Evolutionary conservation across 2,888 invertebrate genomes (phyloP), one percentile per base, ranked within the genome.

Genomic region (Sinohyriopsis cumingii): DNA sequence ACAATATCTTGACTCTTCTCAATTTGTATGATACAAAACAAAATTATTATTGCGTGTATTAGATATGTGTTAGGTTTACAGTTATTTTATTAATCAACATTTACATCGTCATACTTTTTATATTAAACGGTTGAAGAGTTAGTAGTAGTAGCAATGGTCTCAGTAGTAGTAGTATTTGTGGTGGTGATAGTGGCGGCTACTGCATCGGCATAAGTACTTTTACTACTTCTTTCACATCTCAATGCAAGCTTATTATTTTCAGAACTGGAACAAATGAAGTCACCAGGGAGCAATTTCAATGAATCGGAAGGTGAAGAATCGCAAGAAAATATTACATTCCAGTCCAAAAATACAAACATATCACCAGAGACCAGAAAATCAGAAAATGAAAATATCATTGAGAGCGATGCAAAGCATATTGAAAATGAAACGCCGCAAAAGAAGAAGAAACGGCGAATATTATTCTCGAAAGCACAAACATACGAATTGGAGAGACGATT

Each of bases 401-500:
- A 67, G 24, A 59, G 61, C 55, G 75, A 74, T 53, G 76, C 78
- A 24, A 76, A 71, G 53, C 59, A 74, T 33, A 69, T 69, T 65
- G 25, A 57, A 59, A 73, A 72, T 55, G 68, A 72, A 28, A 86
- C 85, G 68, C 73, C 79, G 22, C 81, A 82, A 67, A 89, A 89
- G 79, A 88, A 87, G 68, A 92, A 98, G 89, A 98, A 98, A 92
- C 93, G 98, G 84, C 93, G 98, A 84, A 97, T 98, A 76, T 94
- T 98, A 83, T 98, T 98, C 92, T 98, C 98, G 70, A 98, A 98
- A 91, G 97, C 97, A 83, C 98, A 98, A 94, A 98, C 98, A 71
- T 98, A 97, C 92, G 98, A 98, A 91, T 91, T 98, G 89, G 98
- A 98, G 91, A 93, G 98, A 90, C 93, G 98, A 91, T 98, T 98